Conservation (phyloP, 2,888 invertebrate genomes). For the Julus scandinavius region DNA sequence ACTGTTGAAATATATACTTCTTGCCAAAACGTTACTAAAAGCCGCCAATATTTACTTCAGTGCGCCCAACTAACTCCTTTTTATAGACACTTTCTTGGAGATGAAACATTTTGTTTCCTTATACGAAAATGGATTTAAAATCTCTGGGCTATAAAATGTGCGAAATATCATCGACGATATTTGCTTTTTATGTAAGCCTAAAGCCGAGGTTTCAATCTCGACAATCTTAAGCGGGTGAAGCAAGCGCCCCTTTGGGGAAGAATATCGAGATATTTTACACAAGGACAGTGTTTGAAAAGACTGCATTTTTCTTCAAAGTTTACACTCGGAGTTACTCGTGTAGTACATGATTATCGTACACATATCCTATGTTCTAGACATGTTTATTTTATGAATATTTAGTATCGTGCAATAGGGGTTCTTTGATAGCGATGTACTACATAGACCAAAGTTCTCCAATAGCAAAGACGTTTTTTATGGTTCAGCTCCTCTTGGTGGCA, state of each 20-base stretch:
- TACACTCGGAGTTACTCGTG: too few species aligned
- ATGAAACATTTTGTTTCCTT: slow-evolving; percentile 29
- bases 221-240: neutral
- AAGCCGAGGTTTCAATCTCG: neutral
- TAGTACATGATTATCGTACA: too few species aligned
- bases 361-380: too few species aligned
- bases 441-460: too few species aligned
- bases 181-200: slow-evolving; percentile 29
- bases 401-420: too few species aligned
- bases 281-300: too few species aligned
- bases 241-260: neutral
- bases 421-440: too few species aligned
- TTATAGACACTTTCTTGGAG: slow-evolving; percentile 13
- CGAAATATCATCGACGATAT: slow-evolving; percentile 27
- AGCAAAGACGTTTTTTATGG: too few species aligned
- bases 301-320: too few species aligned
- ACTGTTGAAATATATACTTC: slow-evolving; percentile 23
- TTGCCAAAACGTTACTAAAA: slow-evolving; percentile 5
- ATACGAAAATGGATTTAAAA: slow-evolving; percentile 30
- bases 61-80: slow-evolving; percentile 13
- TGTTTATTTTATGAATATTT: too few species aligned
- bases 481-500: too few species aligned
- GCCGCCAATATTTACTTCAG: slow-evolving; percentile 27
- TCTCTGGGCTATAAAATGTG: slow-evolving; percentile 20
- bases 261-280: neutral